Base-by-base conservation (phyloP, 2,888 invertebrate species). In the Eurytoma adleriae region DNA sequence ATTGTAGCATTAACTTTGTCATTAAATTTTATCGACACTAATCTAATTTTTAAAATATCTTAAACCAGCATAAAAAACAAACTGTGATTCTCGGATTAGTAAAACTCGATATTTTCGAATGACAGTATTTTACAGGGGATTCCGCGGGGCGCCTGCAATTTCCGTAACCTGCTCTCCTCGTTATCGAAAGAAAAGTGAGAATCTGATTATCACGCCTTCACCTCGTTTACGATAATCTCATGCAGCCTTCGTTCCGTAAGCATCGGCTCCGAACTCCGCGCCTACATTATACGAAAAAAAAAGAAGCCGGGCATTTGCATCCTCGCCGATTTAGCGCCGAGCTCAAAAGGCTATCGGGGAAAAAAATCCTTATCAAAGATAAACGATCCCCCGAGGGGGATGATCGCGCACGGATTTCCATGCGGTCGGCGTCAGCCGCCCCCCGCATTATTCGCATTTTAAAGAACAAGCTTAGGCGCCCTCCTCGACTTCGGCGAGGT, bases 281-380 rank as follows among this genome's bases (percentile, higher is more conserved):
- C 18, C 27, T 54, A 24, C 13, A 18, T n/a, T n/a, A 54, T 54
- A 3, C 54, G 14, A 4, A 54, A 54, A 40, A 14, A n/a, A 14
- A 14, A 54, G 7, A 27, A 27, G 7, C n/a, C 54, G 27, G 20
- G 13, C 48, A 71, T 71, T 71, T 71, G 70, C 70, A 71, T 71
- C 57, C 1, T 48, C 18, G 54, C 24, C 57, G 57, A 10, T 59
- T 16, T 40, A 40, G 16, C 16, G 10, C 52, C 70, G 20, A 54
- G 57, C 57, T 70, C 59, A 68, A 48, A 69, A 73, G 80, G 69
- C 81, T 83, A 82, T 85, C 83, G 79, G 56, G 80, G 79, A 71
- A 61, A 48, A 67, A 83, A 86, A 83, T 74, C 75, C 76, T 81
- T 83, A 85, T 86, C 82, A 84, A 85, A 86, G 85, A 86, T 83